Evolutionary conservation across 2,113 vertebrate genomes (phyloP).

Genomic region (Phylloscopus trochilus): DNA sequence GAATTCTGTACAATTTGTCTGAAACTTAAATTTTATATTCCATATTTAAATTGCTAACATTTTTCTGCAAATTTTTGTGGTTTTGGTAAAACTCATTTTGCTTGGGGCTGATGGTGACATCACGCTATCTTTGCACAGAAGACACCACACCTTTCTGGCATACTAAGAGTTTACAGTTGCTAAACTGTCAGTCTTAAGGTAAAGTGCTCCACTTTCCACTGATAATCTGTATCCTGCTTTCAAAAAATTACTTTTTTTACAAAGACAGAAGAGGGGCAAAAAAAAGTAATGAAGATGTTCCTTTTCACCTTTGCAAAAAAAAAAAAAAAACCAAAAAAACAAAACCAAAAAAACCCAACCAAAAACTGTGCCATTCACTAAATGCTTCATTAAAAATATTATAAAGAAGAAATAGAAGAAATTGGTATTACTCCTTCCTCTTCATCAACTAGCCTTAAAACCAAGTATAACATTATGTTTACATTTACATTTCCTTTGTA

Average conservation of each 20-base stretch:
- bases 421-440: neutral
- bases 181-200: neutral
- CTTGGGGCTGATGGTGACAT: neutral
- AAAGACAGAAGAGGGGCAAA: neutral
- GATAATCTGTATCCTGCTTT: neutral
- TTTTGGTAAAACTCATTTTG: neutral
- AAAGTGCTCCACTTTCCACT: neutral
- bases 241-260: neutral
- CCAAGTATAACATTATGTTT: neutral
- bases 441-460: neutral
- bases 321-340: neutral
- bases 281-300: neutral
- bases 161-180: neutral
- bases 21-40: neutral
- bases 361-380: neutral
- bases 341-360: too few relatives aligned
- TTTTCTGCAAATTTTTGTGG: neutral
- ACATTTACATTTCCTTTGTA: neutral
- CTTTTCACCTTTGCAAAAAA: neutral
- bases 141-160: neutral
- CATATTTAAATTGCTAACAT: neutral
- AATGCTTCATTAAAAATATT: neutral
- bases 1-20: neutral
- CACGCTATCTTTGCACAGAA: neutral
- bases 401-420: neutral